These are phyloP conservation scores for Polyommatus icarus DNA, from an alignment of 2,888 invertebrate genomes.

Conservation along the genomic window DNA sequence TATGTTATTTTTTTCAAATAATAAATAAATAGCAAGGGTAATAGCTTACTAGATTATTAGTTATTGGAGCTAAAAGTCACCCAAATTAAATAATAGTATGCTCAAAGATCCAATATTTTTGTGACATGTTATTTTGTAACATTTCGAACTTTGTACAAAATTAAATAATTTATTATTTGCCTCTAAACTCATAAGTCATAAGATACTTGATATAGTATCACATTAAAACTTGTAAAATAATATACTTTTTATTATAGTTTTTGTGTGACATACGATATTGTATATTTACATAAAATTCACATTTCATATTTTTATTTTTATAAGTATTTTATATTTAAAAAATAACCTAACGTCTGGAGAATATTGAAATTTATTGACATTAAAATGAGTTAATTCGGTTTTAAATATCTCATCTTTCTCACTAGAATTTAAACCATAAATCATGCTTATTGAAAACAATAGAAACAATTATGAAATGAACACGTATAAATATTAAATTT, in stretches of 20 bases:
- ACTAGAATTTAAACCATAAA: too few species aligned
- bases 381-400: not conserved
- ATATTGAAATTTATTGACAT: not conserved
- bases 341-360: not conserved
- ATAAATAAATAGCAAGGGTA: too few species aligned
- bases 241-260: not conserved
- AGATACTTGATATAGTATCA: slow-evolving; percentile 1
- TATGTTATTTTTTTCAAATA: too few species aligned
- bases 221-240: not conserved
- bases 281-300: not conserved
- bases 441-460: too few species aligned
- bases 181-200: not conserved
- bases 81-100: too few species aligned
- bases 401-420: not conserved
- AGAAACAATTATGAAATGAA: too few species aligned
- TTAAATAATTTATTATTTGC: not conserved
- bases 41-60: too few species aligned
- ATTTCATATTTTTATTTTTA: not conserved
- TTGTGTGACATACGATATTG: not conserved
- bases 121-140: not conserved
- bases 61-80: too few species aligned
- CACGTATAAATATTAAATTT: too few species aligned
- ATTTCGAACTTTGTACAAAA: not conserved
- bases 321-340: not conserved
- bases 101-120: too few species aligned